Base-by-base conservation (phyloP, 2,888 invertebrate species). In the Trachelus tabidus region DNA sequence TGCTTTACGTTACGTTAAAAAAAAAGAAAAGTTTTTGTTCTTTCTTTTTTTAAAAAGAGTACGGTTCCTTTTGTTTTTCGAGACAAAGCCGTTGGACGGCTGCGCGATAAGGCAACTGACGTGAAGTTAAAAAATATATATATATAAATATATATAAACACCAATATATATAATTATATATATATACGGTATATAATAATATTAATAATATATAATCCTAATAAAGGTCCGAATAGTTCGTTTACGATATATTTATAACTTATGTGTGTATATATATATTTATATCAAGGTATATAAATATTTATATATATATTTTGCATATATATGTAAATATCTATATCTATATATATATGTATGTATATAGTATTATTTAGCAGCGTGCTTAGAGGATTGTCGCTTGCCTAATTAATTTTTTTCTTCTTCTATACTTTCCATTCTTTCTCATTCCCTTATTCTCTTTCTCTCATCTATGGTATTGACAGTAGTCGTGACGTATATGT, bases 11-110 rank as follows among this genome's bases (percentile, higher is more conserved):
- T 30, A 11, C n/a, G 56, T 6, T 37, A 77, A 74, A 68, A 35
- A 75, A 71, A 68, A 77, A 56, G 37, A 69, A 73, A 73, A 56
- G 4, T 40, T 71, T 33, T 33, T 33, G 35, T 69, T 71, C 33
- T 71, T 71, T 33, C 71, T 71, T 69, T 69, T 69, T 71, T 71
- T 34, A 0, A 37, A 68, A 76, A 79, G 73, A 73, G 76, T 73
- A 78, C 73, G 76, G 68, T 79, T 76, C 73, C 73, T 78, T 71
- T 75, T 78, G 69, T 73, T 73, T 75, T 40, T 75, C 76, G 73
- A 73, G 73, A 76, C 73, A n/a, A 69, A 76, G 79, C 79, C 79
- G 79, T 79, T 79, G 76, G 79, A 79, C 79, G 79, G 79, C 75
- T 40, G 40, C 68, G 73, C 73, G 79, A 79, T 79, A 79, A 79